Evolutionary conservation across 2,113 vertebrate genomes (phyloP).

Genomic region (Dendropsophus ebraccatus): DNA sequence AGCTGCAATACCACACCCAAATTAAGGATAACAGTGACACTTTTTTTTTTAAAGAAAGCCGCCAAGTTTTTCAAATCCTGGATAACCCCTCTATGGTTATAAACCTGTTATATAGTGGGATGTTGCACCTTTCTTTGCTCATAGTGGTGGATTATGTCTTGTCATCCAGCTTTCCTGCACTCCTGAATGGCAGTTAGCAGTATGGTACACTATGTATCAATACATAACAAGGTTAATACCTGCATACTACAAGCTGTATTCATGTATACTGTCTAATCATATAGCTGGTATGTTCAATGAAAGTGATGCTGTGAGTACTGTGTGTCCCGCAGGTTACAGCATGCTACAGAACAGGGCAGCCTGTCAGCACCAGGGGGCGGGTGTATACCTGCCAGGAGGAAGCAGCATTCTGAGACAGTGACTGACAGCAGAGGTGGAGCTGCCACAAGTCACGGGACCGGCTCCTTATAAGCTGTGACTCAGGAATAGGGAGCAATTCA

Average conservation of each 20-base stretch:
- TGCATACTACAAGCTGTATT: not conserved
- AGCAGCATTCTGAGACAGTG: not conserved
- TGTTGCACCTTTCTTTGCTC: no score
- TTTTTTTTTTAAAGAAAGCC: not conserved
- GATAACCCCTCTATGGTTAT: no score
- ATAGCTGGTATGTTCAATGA: not conserved
- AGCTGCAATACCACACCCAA: no score
- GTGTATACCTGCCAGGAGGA: not conserved
- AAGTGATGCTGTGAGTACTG: not conserved
- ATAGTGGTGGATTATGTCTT: no score
- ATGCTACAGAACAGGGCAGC: not conserved
- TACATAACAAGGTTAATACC: no score
- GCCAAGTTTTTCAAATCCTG: not conserved
- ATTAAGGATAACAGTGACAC: not conserved
- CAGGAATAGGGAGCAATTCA: not conserved
- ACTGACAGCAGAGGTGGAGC: constrained; percentile 16
- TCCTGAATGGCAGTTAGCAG: no score
- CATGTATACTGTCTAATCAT: not conserved
- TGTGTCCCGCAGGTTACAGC: not conserved
- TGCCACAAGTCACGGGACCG: not conserved
- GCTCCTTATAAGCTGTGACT: not conserved
- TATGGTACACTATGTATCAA: no score
- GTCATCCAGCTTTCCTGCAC: no score
- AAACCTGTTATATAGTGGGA: no score
- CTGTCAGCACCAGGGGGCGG: not conserved